phyloP scores from a whole-genome alignment of 1,140 invertebrate species.

The Triops cancriformis region DNA sequence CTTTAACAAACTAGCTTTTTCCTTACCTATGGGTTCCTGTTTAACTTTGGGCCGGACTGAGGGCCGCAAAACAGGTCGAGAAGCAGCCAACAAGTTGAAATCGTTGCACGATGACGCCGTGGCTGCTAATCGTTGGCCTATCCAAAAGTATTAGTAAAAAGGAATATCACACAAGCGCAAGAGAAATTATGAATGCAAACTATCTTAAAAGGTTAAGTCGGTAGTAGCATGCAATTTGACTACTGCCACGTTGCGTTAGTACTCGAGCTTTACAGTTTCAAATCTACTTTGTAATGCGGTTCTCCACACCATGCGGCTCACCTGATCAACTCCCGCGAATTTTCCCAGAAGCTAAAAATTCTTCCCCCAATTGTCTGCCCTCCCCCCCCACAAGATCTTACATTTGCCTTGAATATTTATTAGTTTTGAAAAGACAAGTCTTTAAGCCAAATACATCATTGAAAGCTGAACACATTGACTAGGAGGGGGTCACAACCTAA shows the following conservation, averaged over 20 bases:
- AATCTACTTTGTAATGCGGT: not conserved
- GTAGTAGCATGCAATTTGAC: not conserved
- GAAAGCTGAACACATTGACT: constrained; percentile 3
- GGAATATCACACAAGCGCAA: not conserved
- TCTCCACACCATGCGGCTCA: constrained; percentile 3
- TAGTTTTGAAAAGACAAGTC: not conserved
- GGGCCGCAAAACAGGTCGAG: not conserved
- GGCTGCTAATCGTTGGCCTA: not conserved
- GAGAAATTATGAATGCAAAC: not conserved
- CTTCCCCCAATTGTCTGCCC: not conserved
- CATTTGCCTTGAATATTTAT: not conserved
- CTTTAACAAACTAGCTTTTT: too few species aligned
- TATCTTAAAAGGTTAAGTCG: not conserved
- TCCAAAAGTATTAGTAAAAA: not conserved
- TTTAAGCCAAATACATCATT: not conserved
- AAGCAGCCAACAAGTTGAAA: not conserved
- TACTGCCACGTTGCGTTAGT: constrained; percentile 3
- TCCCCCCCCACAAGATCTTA: not conserved
- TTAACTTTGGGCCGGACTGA: not conserved
- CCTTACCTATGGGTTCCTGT: constrained; percentile 4
- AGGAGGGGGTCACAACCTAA: not conserved
- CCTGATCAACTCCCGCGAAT: not conserved
- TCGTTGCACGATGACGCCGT: constrained; percentile 2
- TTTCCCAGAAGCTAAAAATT: not conserved
- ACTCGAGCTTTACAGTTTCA: not conserved